Percentiles rank a stretch among this genome's conserved stretches.
Conservation (phyloP, 2,888 invertebrate genomes). For the Drosophila nr. fundita region DNA sequence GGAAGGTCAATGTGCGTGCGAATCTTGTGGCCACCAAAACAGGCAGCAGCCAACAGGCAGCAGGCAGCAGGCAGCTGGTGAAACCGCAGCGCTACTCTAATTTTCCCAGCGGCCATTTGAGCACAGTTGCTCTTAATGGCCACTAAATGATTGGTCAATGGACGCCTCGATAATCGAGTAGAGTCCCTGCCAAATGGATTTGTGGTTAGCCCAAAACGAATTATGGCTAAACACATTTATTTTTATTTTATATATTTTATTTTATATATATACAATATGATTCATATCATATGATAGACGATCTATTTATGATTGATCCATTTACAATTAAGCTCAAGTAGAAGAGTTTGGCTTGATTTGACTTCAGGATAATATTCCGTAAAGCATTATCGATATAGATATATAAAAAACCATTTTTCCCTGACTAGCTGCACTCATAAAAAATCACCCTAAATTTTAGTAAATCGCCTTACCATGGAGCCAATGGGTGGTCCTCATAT, state of each 20-base stretch:
- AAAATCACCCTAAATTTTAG: background rate
- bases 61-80: conserved; percentile 23
- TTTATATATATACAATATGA: background rate
- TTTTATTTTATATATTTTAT: background rate
- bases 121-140: conserved; percentile 45
- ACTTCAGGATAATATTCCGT: background rate
- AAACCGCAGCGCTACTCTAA: conserved; percentile 75
- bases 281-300: background rate
- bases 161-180: conserved; percentile 63
- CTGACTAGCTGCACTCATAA: background rate
- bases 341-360: background rate
- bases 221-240: conserved; percentile 3
- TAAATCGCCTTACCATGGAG: background rate
- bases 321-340: background rate
- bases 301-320: background rate
- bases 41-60: conserved; percentile 20
- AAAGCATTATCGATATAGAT: background rate
- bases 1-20: conserved; percentile 80
- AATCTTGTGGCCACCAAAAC: conserved; percentile 61
- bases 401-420: rapidly evolving
- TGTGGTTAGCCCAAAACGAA: conserved; percentile 51
- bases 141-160: conserved; percentile 52
- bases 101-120: conserved; percentile 54
- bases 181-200: conserved; percentile 62
- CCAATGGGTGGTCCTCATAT: background rate